Base-by-base conservation (phyloP, 2,888 invertebrate genomes). In the Troilus luridus region DNA sequence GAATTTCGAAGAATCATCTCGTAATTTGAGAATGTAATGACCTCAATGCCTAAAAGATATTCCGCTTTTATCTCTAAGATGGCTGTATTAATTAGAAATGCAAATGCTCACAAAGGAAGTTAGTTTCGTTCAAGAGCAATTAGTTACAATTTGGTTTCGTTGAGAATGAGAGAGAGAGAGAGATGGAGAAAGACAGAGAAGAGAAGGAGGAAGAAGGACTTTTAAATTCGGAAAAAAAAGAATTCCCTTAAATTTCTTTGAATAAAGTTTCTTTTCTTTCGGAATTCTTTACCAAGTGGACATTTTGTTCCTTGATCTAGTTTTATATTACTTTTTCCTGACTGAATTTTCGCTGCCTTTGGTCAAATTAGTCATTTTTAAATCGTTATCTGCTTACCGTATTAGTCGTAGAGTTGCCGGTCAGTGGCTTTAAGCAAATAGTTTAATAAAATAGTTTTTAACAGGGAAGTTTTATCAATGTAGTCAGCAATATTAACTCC, bases 71-170 rank as follows among this genome's bases (percentile, higher is more conserved):
- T 85, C 56, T 85, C 85, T n/a, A 85, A 85, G 85, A 85, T 85
- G 85, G 56, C 85, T 56, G 85, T 58, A 85, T 85, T 85, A 85
- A 85, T 85, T 85, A 85, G 85, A 85, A 85, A 85, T 85, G 85
- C 56, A 85, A 85, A 85, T 85, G 12, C 56, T 21, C 56, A 85
- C 85, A 85, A 85, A 85, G 56, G 56, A 85, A 85, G 85, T 85
- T 85, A 85, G 85, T 56, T 85, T 56, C 85, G 85, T 85, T 85
- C 85, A 85, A n/a, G 85, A 85, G 85, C 58, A 85, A 85, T 85
- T 85, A 85, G 56, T 85, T 85, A 85, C 85, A 85, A 54, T 85
- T 85, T 54, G 85, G 56, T 56, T 85, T 85, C 56, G 56, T 54
- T 56, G 54, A 17, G 81, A 54, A 85, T 17, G 85, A 85, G 85